Base-by-base conservation (phyloP, 92 coral and sea anemone genomes). In the Siderastrea radians region DNA sequence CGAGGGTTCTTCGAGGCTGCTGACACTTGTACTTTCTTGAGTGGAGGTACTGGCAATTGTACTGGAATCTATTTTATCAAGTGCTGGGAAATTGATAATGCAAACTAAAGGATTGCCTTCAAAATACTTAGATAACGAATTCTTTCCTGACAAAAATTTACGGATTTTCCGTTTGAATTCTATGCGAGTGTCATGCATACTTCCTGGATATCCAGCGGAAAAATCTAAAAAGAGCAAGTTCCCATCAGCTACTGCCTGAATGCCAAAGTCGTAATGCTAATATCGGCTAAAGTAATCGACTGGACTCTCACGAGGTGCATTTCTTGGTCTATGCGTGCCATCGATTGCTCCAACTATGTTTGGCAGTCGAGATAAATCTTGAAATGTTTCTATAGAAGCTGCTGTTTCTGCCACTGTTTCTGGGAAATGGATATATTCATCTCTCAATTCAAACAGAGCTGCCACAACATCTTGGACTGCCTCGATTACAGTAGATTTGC, bases 281-380 rank as follows among this genome's bases (percentile, higher is more conserved):
- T 84, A 84, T 0, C 88, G 52, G 19, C 88, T 84, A 52, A 84
- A 84, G 38, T 84, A 73, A 54, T 84, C 88, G 4, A 55, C 68
- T 53, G 57, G 80, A 73, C 72, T 73, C 14, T 84, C 81, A 3
- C 6, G 2, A 9, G 81, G 88, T 10, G 55, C 60, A 50, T 60
- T 84, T 8, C 72, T 84, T 53, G 50, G 58, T 11, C 72, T 60
- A 74, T 84, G 88, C 9, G 81, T 17, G 72, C 88, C 79, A 58
- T 68, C 86, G 74, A 82, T 82, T 43, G 86, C 86, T 9, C 86
- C 86, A 50, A 82, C 78, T 2, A 82, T 64, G 75, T 84, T 84
- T 6, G 88, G 88, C 53, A 84, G 66, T 14, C 63, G 60, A 15
- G 59, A 52, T 8, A 84, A 38, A 11, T 60, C 72, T 19, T 71